Percentiles rank a stretch among this genome's conserved stretches.
These are phyloP conservation scores for Heliangelus exortis DNA, from an alignment of 2,797 vertebrate species.

Conservation along the genomic window DNA sequence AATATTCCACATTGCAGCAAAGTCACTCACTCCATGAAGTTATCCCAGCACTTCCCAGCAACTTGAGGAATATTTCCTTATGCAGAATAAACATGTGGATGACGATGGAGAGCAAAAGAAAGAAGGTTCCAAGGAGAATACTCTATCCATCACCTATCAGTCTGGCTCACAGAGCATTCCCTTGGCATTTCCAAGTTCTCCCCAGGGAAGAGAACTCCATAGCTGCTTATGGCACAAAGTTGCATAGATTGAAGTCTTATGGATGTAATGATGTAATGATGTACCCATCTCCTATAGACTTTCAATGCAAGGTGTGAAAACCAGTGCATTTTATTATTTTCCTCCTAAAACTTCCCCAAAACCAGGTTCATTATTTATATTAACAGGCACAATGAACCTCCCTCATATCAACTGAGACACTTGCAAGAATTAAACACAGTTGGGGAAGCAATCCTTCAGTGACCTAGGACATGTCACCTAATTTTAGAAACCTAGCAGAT, in stretches of 20 bases:
- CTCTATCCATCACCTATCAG: neutral
- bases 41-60: neutral
- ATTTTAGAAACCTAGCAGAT: conserved; percentile 15
- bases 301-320: neutral
- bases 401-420: neutral
- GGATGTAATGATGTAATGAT: neutral
- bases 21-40: neutral
- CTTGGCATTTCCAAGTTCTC: neutral
- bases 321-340: neutral
- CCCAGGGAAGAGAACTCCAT: neutral
- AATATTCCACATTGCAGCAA: neutral
- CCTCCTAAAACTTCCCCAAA: neutral
- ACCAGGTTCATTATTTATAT: neutral
- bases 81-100: neutral
- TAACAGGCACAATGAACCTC: neutral
- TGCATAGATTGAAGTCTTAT: neutral
- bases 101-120: neutral
- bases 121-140: neutral
- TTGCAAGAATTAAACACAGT: neutral
- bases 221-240: neutral
- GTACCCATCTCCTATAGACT: neutral
- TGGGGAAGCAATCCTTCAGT: neutral
- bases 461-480: neutral
- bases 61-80: neutral
- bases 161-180: neutral